phyloP scores from a whole-genome alignment of 2,797 vertebrate species.

The Ctenopoma multispine region DNA sequence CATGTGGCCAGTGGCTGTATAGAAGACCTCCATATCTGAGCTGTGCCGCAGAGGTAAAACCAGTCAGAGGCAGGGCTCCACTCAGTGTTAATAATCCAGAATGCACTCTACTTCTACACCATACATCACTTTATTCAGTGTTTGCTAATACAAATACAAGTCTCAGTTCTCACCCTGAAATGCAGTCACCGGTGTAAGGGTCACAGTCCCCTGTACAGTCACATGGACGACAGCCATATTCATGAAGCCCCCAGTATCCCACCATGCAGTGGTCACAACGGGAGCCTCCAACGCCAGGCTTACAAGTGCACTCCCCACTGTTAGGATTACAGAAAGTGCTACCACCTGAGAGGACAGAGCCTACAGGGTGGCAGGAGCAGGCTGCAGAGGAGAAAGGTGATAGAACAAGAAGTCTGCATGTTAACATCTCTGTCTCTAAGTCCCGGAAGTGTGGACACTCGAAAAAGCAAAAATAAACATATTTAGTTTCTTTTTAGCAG shows the following conservation, averaged over 20 bases:
- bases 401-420: slow-evolving; percentile 32
- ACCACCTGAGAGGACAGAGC: slow-evolving; percentile 83
- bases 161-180: slow-evolving; percentile 83
- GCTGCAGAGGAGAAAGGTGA: slow-evolving; percentile 73
- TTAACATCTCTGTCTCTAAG: slow-evolving; percentile 37
- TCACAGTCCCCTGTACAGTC: slow-evolving; percentile 90
- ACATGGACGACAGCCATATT: slow-evolving; percentile 91
- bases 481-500: slow-evolving; percentile 5
- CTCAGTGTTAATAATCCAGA: slow-evolving; percentile 51
- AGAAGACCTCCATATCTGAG: slow-evolving; percentile 84
- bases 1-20: slow-evolving; percentile 68
- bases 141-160: slow-evolving; percentile 28
- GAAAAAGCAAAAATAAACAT: slow-evolving; percentile 22
- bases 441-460: neutral
- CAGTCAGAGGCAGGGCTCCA: slow-evolving; percentile 48
- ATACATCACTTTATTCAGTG: slow-evolving; percentile 13
- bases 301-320: slow-evolving; percentile 91
- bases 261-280: slow-evolving; percentile 89
- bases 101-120: slow-evolving; percentile 28
- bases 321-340: slow-evolving; percentile 85
- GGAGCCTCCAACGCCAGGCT: slow-evolving; percentile 89
- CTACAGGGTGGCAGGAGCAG: slow-evolving; percentile 90
- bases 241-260: slow-evolving; percentile 92
- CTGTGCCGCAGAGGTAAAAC: slow-evolving; percentile 72
- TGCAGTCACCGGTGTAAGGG: slow-evolving; percentile 89